These are phyloP conservation scores for Perizoma flavofasciatum DNA, from an alignment of 2,888 invertebrate genomes.

Conservation along the genomic window DNA sequence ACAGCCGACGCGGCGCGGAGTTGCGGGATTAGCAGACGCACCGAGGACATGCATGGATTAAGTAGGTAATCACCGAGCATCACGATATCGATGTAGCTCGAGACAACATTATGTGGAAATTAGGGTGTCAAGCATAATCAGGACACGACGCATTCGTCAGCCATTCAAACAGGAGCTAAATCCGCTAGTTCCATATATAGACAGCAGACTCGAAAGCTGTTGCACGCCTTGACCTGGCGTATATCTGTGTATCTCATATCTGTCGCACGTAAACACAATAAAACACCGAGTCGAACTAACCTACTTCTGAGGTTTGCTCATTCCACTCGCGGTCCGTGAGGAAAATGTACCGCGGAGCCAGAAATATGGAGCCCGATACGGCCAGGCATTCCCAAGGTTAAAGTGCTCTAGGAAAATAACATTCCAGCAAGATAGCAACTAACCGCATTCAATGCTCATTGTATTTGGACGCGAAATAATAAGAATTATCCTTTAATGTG, in stretches of 20 bases:
- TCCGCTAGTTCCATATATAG: conserved; percentile 71
- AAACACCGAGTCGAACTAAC: conserved; percentile 75
- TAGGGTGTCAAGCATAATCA: conserved; percentile 60
- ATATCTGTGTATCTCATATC: conserved; percentile 77
- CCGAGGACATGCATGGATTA: conserved; percentile 69
- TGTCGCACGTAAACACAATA: conserved; percentile 81
- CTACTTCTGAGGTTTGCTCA: conserved; percentile 73
- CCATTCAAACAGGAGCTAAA: conserved; percentile 67
- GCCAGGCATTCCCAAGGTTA: conserved; percentile 51
- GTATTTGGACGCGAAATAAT: conserved; percentile 29
- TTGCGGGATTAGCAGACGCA: conserved; percentile 56
- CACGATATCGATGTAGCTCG: conserved; percentile 57
- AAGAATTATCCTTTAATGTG: conserved; percentile 21
- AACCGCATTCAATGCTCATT: conserved; percentile 43
- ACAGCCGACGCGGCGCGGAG: conserved; percentile 41
- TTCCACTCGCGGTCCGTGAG: conserved; percentile 60
- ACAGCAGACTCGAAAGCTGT: conserved; percentile 74
- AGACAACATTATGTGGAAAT: conserved; percentile 69
- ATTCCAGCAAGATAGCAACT: conserved; percentile 35
- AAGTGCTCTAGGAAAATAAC: conserved; percentile 45
- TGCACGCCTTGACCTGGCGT: conserved; percentile 76
- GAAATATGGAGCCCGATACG: conserved; percentile 51
- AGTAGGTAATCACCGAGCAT: conserved; percentile 65
- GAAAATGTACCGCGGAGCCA: conserved; percentile 53
- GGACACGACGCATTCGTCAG: conserved; percentile 49